phyloP scores from a whole-genome alignment of 2,888 invertebrate genomes.

The Ophion slaviceki region DNA sequence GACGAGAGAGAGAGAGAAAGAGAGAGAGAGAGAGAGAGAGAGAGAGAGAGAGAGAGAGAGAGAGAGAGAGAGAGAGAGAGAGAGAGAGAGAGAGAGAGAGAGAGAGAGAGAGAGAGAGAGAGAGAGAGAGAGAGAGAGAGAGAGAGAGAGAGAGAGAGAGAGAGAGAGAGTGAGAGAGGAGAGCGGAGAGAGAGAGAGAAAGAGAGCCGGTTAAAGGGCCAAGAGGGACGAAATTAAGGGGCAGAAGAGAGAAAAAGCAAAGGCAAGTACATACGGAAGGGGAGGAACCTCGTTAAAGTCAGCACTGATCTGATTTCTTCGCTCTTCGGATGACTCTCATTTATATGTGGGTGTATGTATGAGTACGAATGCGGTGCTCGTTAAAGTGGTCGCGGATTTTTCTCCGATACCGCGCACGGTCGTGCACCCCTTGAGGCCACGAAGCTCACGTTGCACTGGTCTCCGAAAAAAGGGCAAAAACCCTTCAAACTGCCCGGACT shows the following conservation, averaged over 20 bases:
- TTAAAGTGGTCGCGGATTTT: slow-evolving; percentile 52
- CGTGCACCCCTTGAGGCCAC: background rate
- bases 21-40: background rate
- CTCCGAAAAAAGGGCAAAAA: background rate
- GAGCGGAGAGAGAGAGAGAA: background rate
- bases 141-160: background rate
- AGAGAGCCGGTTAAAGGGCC: background rate
- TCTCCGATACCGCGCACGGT: slow-evolving; percentile 33
- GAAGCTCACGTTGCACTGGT: slow-evolving; percentile 20
- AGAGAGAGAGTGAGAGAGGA: background rate
- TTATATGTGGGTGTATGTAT: background rate
- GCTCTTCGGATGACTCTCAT: background rate
- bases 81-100: background rate
- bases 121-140: background rate
- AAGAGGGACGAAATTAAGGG: background rate
- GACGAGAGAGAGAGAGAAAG: background rate
- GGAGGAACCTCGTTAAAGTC: slow-evolving; percentile 54
- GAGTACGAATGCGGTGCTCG: slow-evolving; percentile 26
- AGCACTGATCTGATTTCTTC: slow-evolving; percentile 51
- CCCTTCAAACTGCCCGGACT: background rate
- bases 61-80: background rate
- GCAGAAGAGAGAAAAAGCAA: background rate
- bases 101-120: background rate
- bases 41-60: background rate
- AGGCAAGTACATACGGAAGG: background rate